phyloP scores from a whole-genome alignment of 2,113 vertebrate genomes.

The Phalacrocorax brasilianus region DNA sequence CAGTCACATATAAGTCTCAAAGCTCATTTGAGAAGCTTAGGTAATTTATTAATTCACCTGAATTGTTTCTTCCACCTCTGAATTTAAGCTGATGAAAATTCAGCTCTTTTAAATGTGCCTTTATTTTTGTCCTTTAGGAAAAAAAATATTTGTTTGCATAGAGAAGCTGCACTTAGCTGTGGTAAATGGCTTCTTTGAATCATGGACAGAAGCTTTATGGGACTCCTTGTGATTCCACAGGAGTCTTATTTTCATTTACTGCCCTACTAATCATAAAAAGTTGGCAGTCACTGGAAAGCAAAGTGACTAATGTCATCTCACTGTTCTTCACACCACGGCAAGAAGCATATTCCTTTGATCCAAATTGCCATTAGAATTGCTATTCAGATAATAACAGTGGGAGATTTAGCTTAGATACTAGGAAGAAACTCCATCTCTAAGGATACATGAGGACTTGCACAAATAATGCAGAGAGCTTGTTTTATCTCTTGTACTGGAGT shows the following conservation, averaged over 20 bases:
- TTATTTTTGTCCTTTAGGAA: slow-evolving; percentile 21
- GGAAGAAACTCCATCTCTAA: neutral
- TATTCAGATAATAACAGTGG: slow-evolving; percentile 3
- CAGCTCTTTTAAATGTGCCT: neutral
- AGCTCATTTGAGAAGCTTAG: neutral
- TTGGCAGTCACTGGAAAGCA: slow-evolving; percentile 38
- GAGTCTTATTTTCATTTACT: slow-evolving; percentile 54
- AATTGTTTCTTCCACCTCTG: slow-evolving; percentile 12
- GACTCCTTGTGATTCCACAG: slow-evolving; percentile 14
- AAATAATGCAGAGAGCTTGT: neutral
- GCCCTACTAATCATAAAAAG: slow-evolving; percentile 40
- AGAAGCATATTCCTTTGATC: slow-evolving; percentile 25
- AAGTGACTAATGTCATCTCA: slow-evolving; percentile 32
- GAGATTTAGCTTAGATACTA: neutral
- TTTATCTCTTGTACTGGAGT: neutral
- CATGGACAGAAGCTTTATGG: slow-evolving; percentile 44
- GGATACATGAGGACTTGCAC: neutral
- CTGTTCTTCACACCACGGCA: neutral
- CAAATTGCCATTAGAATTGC: slow-evolving; percentile 25
- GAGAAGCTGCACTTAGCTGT: slow-evolving; percentile 19
- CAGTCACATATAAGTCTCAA: neutral
- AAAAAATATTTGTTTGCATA: slow-evolving; percentile 21
- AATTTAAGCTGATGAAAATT: slow-evolving; percentile 27
- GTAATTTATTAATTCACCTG: slow-evolving; percentile 54
- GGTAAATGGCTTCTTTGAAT: slow-evolving; percentile 36